Evolutionary conservation across 1,140 invertebrate species (phyloP).

Genomic region (Pseudoatta argentina): DNA sequence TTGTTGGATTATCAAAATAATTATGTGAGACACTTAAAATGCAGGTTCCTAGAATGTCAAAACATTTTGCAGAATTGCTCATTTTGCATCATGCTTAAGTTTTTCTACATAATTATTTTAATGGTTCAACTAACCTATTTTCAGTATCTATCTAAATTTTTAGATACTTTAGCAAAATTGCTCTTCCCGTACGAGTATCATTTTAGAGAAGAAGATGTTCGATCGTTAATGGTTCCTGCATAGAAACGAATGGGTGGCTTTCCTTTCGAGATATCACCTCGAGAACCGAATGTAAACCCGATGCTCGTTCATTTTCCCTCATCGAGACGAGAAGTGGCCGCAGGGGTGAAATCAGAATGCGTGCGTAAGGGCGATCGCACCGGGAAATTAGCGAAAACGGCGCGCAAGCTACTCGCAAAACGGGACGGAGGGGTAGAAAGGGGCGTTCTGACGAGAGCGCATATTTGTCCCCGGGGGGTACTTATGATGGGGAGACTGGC

Average conservation of each 20-base stretch:
- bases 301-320: slow-evolving; percentile 32
- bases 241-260: slow-evolving; percentile 4
- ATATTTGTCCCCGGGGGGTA: slow-evolving; percentile 82
- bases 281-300: slow-evolving; percentile 29
- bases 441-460: slow-evolving; percentile 77
- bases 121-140: no score
- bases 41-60: no score
- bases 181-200: neutral
- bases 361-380: slow-evolving; percentile 66
- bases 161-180: no score
- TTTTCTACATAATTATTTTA: no score
- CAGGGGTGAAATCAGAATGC: slow-evolving; percentile 76
- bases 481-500: slow-evolving; percentile 76
- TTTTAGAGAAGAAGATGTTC: neutral
- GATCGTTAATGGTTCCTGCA: neutral
- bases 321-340: slow-evolving; percentile 69
- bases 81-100: no score
- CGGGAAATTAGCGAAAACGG: slow-evolving; percentile 81
- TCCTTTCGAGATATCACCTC: slow-evolving; percentile 36
- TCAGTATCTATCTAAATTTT: no score
- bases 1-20: no score
- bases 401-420: slow-evolving; percentile 27
- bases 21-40: no score
- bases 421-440: slow-evolving; percentile 5
- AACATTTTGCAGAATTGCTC: no score